phyloP scores from a whole-genome alignment of 2,888 invertebrate genomes.

The Sphaerophoria taeniata region DNA sequence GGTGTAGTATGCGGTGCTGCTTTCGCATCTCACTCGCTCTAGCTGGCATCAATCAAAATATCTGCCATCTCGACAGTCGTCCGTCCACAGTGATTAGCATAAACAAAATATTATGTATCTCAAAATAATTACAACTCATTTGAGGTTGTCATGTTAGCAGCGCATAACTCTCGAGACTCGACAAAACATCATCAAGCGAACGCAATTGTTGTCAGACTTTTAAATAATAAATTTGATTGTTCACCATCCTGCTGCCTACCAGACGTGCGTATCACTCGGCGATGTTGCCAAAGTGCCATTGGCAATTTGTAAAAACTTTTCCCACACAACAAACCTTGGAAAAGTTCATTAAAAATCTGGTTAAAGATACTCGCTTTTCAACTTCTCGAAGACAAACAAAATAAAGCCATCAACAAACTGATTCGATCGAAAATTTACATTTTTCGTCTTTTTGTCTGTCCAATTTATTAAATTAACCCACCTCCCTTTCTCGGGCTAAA shows the following conservation, averaged over 20 bases:
- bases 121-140: conserved; percentile 71
- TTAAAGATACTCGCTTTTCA: conserved; percentile 51
- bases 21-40: conserved; percentile 7
- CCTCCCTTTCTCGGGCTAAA: conserved; percentile 50
- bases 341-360: conserved; percentile 55
- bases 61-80: conserved; percentile 12
- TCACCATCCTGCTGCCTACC: conserved; percentile 1
- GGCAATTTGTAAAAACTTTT: conserved; percentile 58
- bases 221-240: conserved; percentile 8
- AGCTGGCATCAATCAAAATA: conserved; percentile 55
- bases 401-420: conserved; percentile 55
- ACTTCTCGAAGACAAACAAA: conserved; percentile 36
- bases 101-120: conserved; percentile 56
- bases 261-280: conserved; percentile 37
- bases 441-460: conserved; percentile 33
- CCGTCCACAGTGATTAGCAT: conserved; percentile 68
- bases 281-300: conserved; percentile 44
- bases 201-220: conserved; percentile 65
- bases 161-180: conserved; percentile 45
- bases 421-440: background rate
- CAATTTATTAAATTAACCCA: conserved; percentile 41
- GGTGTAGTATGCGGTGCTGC: conserved; percentile 2
- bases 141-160: conserved; percentile 65
- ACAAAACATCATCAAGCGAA: conserved; percentile 25
- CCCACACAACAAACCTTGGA: conserved; percentile 46